Percentiles rank a stretch among this genome's conserved stretches.
Evolutionary conservation across 2,113 vertebrate species (phyloP).

Genomic region (Heliornis fulica): DNA sequence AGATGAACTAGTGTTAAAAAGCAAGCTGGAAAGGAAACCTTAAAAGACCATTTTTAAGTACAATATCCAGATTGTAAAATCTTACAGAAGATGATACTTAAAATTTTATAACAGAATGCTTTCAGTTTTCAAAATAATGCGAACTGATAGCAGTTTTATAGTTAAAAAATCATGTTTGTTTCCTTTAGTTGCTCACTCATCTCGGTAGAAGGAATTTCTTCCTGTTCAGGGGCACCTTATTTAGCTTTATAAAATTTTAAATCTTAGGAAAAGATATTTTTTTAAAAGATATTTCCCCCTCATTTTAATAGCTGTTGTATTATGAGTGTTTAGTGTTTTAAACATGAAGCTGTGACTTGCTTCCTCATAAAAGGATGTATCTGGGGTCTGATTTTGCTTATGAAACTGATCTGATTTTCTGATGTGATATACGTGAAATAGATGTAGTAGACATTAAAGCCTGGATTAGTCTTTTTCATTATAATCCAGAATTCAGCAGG

Average conservation of each 20-base stretch:
- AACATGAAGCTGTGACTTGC: neutral
- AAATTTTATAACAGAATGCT: slow-evolving; percentile 28
- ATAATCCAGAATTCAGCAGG: neutral
- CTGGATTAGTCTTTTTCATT: neutral
- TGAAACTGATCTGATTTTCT: neutral
- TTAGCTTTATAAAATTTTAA: slow-evolving; percentile 13
- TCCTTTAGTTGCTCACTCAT: neutral
- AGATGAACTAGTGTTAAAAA: neutral
- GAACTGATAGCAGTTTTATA: slow-evolving; percentile 20
- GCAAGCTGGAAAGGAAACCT: neutral
- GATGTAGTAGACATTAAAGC: neutral
- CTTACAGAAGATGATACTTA: slow-evolving; percentile 16
- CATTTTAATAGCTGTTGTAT: neutral
- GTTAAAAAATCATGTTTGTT: slow-evolving; percentile 17
- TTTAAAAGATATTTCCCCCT: neutral
- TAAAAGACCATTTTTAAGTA: neutral
- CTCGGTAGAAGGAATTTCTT: neutral
- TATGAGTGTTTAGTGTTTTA: neutral
- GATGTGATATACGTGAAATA: neutral
- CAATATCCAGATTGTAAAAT: slow-evolving; percentile 26
- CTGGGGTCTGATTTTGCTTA: neutral
- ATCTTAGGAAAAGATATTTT: neutral
- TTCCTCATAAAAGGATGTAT: neutral
- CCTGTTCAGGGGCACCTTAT: neutral
- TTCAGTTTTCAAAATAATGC: slow-evolving; percentile 38